These are phyloP conservation scores for Helicorthomorpha holstii DNA, from an alignment of 1,140 invertebrate species.

Conservation along the genomic window DNA sequence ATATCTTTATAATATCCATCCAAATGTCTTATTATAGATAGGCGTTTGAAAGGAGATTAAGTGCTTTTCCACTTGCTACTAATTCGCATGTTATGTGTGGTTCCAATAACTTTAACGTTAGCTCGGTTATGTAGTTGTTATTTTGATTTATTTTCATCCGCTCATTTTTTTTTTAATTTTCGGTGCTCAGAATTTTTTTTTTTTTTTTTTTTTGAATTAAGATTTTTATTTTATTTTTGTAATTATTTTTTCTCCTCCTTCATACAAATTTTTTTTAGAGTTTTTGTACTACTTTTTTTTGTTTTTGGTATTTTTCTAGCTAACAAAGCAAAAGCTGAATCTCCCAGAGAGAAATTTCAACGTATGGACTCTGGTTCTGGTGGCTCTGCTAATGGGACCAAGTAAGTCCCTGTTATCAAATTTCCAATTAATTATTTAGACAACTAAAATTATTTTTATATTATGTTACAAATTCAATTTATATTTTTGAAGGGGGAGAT, in stretches of 20 bases:
- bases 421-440: no score
- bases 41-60: no score
- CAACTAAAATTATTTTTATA: no score
- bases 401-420: slow-evolving; percentile 8
- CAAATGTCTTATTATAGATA: no score
- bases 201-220: slow-evolving; percentile 1
- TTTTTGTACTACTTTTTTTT: not conserved
- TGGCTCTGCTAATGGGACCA: slow-evolving; percentile 7
- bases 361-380: slow-evolving; percentile 12
- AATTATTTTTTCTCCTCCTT: not conserved
- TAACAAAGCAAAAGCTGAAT: slow-evolving; percentile 10
- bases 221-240: not conserved
- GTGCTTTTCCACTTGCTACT: no score
- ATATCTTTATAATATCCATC: no score
- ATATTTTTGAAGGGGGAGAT: no score
- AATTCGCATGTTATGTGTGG: no score
- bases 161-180: not conserved
- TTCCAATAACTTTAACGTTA: no score
- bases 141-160: not conserved
- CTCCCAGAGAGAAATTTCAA: slow-evolving; percentile 13
- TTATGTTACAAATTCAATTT: no score
- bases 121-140: no score
- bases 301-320: slow-evolving; percentile 5
- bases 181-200: not conserved
- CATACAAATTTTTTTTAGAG: slow-evolving; percentile 1